Base-by-base conservation (phyloP, 2,888 invertebrate genomes). In the Lepidocyrtoides sp. region DNA sequence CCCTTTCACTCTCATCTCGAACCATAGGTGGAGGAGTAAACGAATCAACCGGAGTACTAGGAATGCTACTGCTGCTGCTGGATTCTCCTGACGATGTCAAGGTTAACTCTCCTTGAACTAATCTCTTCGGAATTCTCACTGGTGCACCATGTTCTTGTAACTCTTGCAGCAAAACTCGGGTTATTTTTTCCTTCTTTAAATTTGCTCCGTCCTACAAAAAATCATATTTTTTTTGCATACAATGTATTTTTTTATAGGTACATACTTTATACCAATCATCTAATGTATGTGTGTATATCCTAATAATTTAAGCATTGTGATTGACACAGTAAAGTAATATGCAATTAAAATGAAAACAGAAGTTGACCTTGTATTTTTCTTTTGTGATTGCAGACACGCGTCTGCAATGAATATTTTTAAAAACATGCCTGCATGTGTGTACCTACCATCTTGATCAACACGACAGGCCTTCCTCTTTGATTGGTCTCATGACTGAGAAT, bases 391-490 rank as follows among this genome's bases (percentile, higher is more conserved):
- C 2, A 57, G 36, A 29, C 41, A 48, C 48, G 72, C 7, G 29
- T 26, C 32, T 10, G 8, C 54, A 57, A 57, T n/a, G 29, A 84
- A 66, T 29, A 36, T 36, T 36, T 48, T 54, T 66, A 5, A 69
- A 69, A 82, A 41, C 14, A 54, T 8, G 20, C 8, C 17, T 4
- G 5, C 20, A n/a, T 51, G 32, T 51, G 17, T 17, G 29, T 41
- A 48, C 82, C 48, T 88, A 92, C 92, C 82, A 91, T 57, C 75
- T 92, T 92, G 23, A 92, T 84, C 36, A 77, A 26, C 32, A 86
- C 85, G 29, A 85, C 36, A 26, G 54, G 72, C 57, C 91, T 91
- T 57, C 92, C 92, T 66, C 75, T 91, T 26, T 82, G 63, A 79
- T 86, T 90, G 32, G 69, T 69, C 48, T 91, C 89, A 72, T 82